Conservation (phyloP, 2,797 vertebrate genomes). For the Enteromius paludinosus region DNA sequence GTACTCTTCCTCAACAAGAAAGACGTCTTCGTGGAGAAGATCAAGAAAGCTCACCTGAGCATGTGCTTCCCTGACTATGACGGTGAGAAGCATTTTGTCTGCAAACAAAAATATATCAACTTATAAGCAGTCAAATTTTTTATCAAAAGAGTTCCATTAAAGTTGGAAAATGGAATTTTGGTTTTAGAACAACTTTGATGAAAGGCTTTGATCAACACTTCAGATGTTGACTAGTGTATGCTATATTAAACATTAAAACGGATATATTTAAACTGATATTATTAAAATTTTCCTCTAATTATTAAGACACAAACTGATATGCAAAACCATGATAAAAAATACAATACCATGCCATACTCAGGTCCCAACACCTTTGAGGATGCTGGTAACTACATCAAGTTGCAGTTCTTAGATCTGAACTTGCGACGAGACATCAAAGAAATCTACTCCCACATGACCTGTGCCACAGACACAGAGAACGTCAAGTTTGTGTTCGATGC, state of each 20-base stretch:
- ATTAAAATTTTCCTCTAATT: not conserved
- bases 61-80: constrained; percentile 99
- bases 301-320: not conserved
- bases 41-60: constrained; percentile 97
- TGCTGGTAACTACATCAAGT: constrained; percentile 95
- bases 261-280: not conserved
- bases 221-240: too few species aligned
- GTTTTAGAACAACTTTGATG: too few species aligned
- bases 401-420: constrained; percentile 97
- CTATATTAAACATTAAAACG: not conserved
- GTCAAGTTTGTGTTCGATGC: constrained; percentile 99
- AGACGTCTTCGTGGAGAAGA: constrained; percentile 95
- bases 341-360: constrained; percentile 58
- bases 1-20: constrained; percentile 99
- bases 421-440: constrained; percentile 92
- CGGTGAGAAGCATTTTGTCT: constrained; percentile 76
- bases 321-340: constrained; percentile 10
- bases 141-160: too few species aligned
- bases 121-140: too few species aligned
- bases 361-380: constrained; percentile 96
- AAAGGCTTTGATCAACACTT: too few species aligned
- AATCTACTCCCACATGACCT: constrained; percentile 99
- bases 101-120: not conserved
- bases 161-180: too few species aligned
- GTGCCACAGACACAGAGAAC: constrained; percentile 97